phyloP scores from a whole-genome alignment of 2,888 invertebrate species.

The Steinernema carpocapsae region DNA sequence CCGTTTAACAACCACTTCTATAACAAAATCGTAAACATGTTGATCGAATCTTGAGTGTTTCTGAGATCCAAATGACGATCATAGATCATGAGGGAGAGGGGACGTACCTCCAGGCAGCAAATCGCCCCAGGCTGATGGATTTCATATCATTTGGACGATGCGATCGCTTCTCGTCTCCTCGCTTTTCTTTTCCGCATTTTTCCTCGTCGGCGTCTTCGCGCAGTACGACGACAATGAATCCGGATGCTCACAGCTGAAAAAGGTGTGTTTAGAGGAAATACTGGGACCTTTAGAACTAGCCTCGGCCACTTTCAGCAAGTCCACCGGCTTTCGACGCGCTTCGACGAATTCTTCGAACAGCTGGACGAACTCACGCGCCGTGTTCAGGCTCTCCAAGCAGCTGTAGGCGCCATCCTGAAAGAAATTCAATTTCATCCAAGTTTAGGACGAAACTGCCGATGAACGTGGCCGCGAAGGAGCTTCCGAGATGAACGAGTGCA shows the following conservation, averaged over 20 bases:
- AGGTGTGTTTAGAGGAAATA: not conserved
- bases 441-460: not conserved
- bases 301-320: not conserved
- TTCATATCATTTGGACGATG: not conserved
- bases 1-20: not conserved
- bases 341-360: slow-evolving; percentile 17
- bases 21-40: too few species aligned
- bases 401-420: not conserved
- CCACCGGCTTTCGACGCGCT: not conserved
- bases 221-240: slow-evolving; percentile 22
- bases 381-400: slow-evolving; percentile 17
- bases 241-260: not conserved
- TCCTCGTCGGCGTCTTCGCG: slow-evolving; percentile 8
- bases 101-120: not conserved
- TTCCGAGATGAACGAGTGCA: slow-evolving; percentile 13
- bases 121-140: not conserved
- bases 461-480: slow-evolving; percentile 20
- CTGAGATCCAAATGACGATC: not conserved
- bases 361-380: slow-evolving; percentile 21
- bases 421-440: too few species aligned
- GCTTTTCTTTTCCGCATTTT: not conserved
- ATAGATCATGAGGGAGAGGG: not conserved
- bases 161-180: not conserved
- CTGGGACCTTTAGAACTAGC: too few species aligned
- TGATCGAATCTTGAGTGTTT: not conserved